These are phyloP conservation scores for Camelus dromedarius DNA, from an alignment of 2,113 vertebrate species.

Conservation along the genomic window DNA sequence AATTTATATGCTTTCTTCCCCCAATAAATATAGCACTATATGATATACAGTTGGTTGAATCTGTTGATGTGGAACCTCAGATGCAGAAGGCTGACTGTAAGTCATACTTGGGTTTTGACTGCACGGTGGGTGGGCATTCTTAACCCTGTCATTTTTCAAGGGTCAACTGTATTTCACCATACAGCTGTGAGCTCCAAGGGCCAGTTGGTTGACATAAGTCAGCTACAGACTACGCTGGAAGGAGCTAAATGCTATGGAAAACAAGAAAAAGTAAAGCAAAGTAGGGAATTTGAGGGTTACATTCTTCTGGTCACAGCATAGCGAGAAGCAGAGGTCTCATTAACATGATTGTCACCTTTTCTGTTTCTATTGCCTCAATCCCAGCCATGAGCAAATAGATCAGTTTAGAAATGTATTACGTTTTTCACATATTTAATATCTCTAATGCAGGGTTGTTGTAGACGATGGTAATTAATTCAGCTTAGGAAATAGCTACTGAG, in stretches of 20 bases:
- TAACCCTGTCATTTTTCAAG: neutral
- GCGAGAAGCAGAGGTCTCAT: neutral
- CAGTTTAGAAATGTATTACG: conserved; percentile 59
- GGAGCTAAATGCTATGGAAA: neutral
- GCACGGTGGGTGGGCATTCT: neutral
- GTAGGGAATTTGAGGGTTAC: neutral
- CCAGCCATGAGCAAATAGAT: conserved; percentile 13
- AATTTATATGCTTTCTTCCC: neutral
- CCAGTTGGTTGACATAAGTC: neutral
- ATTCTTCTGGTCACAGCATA: neutral
- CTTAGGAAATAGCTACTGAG: conserved; percentile 45
- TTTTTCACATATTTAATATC: conserved; percentile 60
- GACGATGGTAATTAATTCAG: conserved; percentile 48
- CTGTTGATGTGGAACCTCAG: neutral
- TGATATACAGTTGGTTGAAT: neutral
- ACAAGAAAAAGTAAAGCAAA: neutral
- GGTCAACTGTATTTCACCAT: neutral
- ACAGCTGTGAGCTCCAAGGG: conserved; percentile 17
- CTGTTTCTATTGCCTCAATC: neutral
- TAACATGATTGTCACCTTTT: neutral
- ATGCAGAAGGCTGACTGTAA: neutral
- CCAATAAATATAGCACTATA: neutral
- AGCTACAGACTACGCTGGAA: neutral
- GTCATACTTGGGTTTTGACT: neutral
- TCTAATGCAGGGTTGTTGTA: conserved; percentile 60